Evolutionary conservation across 2,113 vertebrate genomes (phyloP), one percentile per base, ranked within the genome.

Genomic region (Elgaria multicarinata): DNA sequence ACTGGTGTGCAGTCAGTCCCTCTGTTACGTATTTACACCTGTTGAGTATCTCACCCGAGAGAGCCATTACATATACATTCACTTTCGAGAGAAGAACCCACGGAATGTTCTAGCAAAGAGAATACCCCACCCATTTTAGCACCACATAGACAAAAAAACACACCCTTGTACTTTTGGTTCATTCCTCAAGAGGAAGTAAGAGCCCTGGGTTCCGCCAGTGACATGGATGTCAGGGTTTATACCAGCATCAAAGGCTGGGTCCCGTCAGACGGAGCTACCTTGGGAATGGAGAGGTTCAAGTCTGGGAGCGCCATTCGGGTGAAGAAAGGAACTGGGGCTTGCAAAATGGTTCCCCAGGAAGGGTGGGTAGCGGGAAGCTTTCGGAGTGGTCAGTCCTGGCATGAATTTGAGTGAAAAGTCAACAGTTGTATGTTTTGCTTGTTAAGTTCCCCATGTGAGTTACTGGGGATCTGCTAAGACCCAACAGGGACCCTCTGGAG

Each of bases 11-110:
- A 53, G 0, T n/a, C 14, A 20, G 50, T 39, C 79, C 85, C 83
- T 87, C 79, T 28, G 77, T 1, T 0, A 46, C 9, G 62, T 92
- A 55, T 1, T n/a, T 24, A 55, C 44, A 93, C 72, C 2, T 12
- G 78, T 0, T 0, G 71, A 92, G 90, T 76, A 24, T 74, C n/a
- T 7, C 86, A 22, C 81, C 24, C 86, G 4, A 0, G 20, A 42
- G 1, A 55, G 83, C 69, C 28, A 4, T n/a, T 13, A 33, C 86
- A 33, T 83, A 82, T 67, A 76, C 89, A 72, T 88, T 93, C 89
- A 76, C 85, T 83, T 67, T 87, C 66, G 3, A n/a, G 90, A 69
- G n/a, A 31, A 6, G 2, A 1, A 0, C 85, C 0, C 0, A 0
- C 0, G 82, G 89, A 24, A 85, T 64, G 85, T 5, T 50, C 87